These are phyloP conservation scores for Dendronephthya gigantea DNA, from an alignment of 64 coral and sea anemone species.

Conservation along the genomic window DNA sequence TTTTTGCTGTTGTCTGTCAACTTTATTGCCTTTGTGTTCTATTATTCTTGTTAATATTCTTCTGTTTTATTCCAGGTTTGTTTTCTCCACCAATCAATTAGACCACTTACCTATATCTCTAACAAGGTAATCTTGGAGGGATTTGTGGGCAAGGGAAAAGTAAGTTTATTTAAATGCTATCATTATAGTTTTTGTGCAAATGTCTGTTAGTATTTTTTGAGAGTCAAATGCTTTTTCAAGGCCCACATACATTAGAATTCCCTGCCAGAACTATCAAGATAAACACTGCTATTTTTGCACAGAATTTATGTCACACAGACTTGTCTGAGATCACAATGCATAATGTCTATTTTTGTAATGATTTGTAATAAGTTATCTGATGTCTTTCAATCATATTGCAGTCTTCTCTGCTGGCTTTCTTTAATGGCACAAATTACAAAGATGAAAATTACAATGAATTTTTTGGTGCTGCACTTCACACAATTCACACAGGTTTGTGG, in stretches of 20 bases:
- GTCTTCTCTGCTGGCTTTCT: not conserved
- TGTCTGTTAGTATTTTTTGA: not conserved
- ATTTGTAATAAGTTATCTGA: no score
- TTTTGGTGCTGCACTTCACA: not conserved
- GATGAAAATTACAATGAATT: not conserved
- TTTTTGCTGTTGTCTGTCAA: not conserved
- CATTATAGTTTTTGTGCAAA: not conserved
- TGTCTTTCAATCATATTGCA: no score
- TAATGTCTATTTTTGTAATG: no score
- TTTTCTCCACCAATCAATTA: not conserved
- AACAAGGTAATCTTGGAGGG: not conserved
- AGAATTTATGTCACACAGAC: no score
- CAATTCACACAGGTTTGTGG: not conserved
- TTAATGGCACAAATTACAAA: not conserved
- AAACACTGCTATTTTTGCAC: no score
- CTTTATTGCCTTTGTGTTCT: not conserved
- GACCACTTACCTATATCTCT: not conserved
- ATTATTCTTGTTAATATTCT: not conserved
- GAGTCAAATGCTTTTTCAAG: no score
- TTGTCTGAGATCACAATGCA: no score
- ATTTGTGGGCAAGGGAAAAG: not conserved
- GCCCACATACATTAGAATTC: no score
- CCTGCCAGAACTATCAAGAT: no score
- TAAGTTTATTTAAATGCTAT: not conserved
- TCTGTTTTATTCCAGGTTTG: not conserved